Conservation (phyloP, 2,113 vertebrate species). For the Cacatua alba region DNA sequence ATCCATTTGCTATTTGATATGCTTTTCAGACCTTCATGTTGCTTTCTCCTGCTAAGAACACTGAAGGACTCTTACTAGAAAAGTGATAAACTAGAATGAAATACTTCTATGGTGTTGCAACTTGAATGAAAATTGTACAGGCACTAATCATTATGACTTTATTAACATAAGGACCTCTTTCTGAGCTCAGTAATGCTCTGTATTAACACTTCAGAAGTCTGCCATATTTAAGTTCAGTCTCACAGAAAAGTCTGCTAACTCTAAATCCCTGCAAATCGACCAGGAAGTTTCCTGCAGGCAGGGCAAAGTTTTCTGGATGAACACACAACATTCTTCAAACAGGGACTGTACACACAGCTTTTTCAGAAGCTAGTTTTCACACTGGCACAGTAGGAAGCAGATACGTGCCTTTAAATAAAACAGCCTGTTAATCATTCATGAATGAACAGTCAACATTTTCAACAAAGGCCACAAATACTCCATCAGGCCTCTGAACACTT, state of each 20-base stretch:
- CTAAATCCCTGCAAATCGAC: neutral
- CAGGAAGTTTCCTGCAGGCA: neutral
- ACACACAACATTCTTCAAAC: neutral
- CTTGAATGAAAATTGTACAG: neutral
- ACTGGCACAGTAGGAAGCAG: conserved; percentile 7
- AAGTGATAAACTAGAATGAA: neutral
- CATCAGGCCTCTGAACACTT: conserved; percentile 5
- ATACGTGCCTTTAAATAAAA: neutral
- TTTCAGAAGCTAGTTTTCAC: neutral
- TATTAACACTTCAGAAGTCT: neutral
- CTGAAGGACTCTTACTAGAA: neutral
- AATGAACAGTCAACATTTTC: conserved; percentile 43
- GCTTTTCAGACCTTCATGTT: neutral
- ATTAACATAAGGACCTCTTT: neutral
- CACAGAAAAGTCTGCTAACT: neutral
- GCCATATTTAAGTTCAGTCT: neutral
- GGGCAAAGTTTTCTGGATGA: neutral
- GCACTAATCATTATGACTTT: neutral
- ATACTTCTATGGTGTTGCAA: neutral
- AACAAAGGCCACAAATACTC: neutral
- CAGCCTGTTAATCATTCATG: conserved; percentile 61
- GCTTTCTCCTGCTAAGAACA: neutral
- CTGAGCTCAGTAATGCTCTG: neutral
- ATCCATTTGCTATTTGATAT: neutral
- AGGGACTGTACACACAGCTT: neutral